Percentiles rank a stretch among this genome's conserved stretches.
Conservation (phyloP, 2,888 invertebrate species). For the Dasysyrphus tricinctus region DNA sequence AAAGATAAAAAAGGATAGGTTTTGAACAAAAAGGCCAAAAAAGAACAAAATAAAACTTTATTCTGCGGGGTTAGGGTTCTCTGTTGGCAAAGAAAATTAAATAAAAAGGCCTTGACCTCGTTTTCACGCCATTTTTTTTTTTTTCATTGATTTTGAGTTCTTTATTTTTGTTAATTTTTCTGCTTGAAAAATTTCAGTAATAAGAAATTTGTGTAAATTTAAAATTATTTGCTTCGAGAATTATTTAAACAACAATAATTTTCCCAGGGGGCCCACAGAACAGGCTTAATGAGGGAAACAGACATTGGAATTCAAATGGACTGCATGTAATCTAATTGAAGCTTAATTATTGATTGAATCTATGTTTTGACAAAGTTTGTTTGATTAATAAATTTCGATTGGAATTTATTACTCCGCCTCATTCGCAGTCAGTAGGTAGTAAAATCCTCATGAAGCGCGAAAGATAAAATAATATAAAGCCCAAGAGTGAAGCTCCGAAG, state of each 20-base stretch:
- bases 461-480: not conserved
- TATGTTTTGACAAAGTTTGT: conserved; percentile 54
- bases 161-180: not conserved
- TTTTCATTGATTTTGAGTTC: conserved; percentile 11
- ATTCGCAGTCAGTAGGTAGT: not conserved
- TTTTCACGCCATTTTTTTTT: conserved; percentile 8
- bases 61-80: not conserved
- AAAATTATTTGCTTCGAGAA: not conserved
- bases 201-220: not conserved
- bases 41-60: not conserved
- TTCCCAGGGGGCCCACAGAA: too few species aligned
- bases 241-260: conserved; percentile 8
- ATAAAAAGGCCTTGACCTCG: conserved; percentile 43
- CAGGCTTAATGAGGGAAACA: not conserved
- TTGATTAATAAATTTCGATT: conserved; percentile 63
- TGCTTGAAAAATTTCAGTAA: not conserved
- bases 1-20: conserved; percentile 34
- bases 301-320: conserved; percentile 14
- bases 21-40: conserved; percentile 9
- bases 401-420: not conserved
- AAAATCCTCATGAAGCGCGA: conserved; percentile 5
- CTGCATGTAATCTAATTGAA: conserved; percentile 56
- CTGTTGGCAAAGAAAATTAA: conserved; percentile 36
- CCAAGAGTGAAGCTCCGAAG: not conserved
- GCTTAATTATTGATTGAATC: conserved; percentile 61